A percentile compares a stretch with the other conserved stretches of the same genome.
Conservation (phyloP, 2,113 vertebrate species). For the Dunckerocampus dactyliophorus region DNA sequence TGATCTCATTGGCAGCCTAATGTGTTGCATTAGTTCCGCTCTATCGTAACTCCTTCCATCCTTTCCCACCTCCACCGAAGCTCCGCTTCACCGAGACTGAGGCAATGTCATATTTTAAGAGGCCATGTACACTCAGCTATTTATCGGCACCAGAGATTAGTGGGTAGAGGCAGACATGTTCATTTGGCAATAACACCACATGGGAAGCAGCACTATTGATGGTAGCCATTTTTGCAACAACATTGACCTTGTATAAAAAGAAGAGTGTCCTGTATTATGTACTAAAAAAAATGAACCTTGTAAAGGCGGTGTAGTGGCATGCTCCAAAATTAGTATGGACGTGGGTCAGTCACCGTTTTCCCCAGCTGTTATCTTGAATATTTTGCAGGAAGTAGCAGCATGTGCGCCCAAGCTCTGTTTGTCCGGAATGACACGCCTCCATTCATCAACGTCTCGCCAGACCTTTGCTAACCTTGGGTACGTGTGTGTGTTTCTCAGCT, state of each 20-base stretch:
- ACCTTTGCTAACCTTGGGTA: conserved; percentile 52
- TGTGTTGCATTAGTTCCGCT: not conserved
- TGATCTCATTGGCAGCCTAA: no score
- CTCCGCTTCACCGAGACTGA: conserved; percentile 17
- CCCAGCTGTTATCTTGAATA: conserved; percentile 44
- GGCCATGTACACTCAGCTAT: conserved; percentile 45
- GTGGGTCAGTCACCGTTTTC: conserved; percentile 23
- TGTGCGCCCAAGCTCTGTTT: conserved; percentile 60
- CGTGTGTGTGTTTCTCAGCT: conserved; percentile 17
- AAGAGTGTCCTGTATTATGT: conserved; percentile 1
- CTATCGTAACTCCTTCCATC: not conserved
- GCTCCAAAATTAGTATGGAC: not conserved
- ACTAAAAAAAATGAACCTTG: no score
- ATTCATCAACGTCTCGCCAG: conserved; percentile 54
- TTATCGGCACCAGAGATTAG: conserved; percentile 54
- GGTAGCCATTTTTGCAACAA: conserved; percentile 13
- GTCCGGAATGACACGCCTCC: conserved; percentile 61
- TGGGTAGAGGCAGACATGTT: conserved; percentile 33
- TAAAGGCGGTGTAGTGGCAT: no score
- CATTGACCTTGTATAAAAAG: conserved; percentile 35
- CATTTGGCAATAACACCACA: conserved; percentile 48
- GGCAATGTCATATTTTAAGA: conserved; percentile 63
- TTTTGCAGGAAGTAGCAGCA: conserved; percentile 64
- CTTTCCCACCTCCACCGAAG: not conserved
- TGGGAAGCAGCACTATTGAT: conserved; percentile 13